Percentiles rank a stretch among this genome's conserved stretches.
Conservation (phyloP, 2,797 vertebrate species). For the Oreortyx pictus region DNA sequence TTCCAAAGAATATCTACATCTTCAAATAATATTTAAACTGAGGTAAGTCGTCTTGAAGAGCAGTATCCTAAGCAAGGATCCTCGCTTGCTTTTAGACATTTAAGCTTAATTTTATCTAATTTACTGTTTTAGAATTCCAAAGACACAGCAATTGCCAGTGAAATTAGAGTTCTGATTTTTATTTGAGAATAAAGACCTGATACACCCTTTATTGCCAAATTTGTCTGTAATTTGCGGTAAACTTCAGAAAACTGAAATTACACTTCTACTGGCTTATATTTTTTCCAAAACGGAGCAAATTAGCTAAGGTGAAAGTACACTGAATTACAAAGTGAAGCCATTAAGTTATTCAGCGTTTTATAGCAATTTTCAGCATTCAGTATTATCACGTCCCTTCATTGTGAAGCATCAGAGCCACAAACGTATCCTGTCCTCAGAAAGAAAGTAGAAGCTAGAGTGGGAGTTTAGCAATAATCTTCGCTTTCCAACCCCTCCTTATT, state of each 20-base stretch:
- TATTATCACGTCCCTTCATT: not conserved
- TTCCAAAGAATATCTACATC: not conserved
- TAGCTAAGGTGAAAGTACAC: not conserved
- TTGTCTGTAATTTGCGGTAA: not conserved
- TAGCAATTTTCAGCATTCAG: not conserved
- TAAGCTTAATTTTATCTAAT: not conserved
- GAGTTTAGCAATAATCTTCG: not conserved
- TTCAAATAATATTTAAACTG: not conserved
- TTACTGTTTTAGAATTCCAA: not conserved
- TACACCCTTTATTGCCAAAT: not conserved
- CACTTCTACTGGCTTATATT: rapidly evolving
- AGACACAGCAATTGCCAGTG: not conserved
- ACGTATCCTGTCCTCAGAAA: not conserved
- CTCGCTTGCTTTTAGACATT: not conserved
- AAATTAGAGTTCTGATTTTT: not conserved
- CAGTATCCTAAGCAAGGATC: not conserved
- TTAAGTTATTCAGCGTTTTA: not conserved
- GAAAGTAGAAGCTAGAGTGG: not conserved
- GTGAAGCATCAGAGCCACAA: not conserved
- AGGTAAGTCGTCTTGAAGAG: not conserved
- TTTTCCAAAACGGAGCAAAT: not conserved
- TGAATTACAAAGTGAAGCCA: not conserved
- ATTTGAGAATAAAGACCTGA: not conserved
- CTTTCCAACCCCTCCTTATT: not conserved
- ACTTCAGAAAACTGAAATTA: not conserved